Conservation (phyloP, 2,113 vertebrate genomes). For the Mustelus asterias region DNA sequence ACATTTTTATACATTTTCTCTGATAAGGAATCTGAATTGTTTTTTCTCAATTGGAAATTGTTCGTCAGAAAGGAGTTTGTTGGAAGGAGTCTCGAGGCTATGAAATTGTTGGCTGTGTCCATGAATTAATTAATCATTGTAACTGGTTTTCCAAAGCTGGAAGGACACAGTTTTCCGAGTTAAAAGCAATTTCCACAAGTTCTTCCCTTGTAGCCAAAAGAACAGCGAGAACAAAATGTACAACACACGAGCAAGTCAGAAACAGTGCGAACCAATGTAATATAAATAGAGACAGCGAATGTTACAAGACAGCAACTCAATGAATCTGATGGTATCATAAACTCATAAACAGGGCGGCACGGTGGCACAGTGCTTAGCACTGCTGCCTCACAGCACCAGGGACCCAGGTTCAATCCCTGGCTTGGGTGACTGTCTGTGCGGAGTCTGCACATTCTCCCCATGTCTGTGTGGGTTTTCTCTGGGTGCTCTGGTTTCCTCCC, state of each 20-base stretch:
- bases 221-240: not conserved
- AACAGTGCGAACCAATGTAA: not conserved
- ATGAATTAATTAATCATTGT: not conserved
- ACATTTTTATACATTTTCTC: not conserved
- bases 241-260: not conserved
- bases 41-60: not conserved
- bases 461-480: too few species aligned
- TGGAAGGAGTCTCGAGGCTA: not conserved
- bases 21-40: not conserved
- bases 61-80: too few species aligned
- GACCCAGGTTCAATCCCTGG: too few species aligned
- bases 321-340: not conserved
- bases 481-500: too few species aligned
- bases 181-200: not conserved
- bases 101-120: not conserved
- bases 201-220: not conserved
- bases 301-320: not conserved
- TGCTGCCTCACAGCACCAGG: too few species aligned
- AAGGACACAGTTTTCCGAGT: not conserved
- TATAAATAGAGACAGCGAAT: not conserved
- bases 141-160: not conserved
- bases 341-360: not conserved
- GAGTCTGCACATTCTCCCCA: too few species aligned
- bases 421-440: too few species aligned
- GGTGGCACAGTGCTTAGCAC: too few species aligned